phyloP scores from a whole-genome alignment of 2,797 vertebrate genomes.

The Sebastes jordani region DNA sequence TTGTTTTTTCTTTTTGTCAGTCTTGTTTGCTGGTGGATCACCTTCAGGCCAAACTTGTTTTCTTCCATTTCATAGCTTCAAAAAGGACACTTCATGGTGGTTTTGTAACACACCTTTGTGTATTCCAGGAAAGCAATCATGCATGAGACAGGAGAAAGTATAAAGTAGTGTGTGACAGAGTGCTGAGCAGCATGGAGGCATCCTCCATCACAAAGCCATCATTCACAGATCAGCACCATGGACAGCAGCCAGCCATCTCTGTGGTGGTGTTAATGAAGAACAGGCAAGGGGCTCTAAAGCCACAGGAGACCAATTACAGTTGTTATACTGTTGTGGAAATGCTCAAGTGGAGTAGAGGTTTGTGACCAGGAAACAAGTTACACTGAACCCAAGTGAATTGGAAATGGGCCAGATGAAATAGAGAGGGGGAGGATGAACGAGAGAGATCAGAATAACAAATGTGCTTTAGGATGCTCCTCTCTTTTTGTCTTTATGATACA shows the following conservation, averaged over 20 bases:
- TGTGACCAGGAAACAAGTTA: slow-evolving; percentile 26
- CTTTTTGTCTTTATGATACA: neutral
- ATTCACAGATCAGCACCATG: slow-evolving; percentile 71
- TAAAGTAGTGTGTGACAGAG: slow-evolving; percentile 11
- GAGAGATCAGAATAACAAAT: slow-evolving; percentile 33
- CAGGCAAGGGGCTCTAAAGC: slow-evolving; percentile 45
- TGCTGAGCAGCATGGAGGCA: slow-evolving; percentile 39
- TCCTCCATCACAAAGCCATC: slow-evolving; percentile 50
- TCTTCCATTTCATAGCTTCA: neutral
- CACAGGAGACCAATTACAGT: slow-evolving; percentile 74
- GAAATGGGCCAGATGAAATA: slow-evolving; percentile 29
- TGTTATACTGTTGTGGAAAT: slow-evolving; percentile 59
- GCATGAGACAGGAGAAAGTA: neutral
- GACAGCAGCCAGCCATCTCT: slow-evolving; percentile 63
- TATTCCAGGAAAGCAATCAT: neutral
- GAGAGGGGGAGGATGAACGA: slow-evolving; percentile 2
- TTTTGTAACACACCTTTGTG: neutral
- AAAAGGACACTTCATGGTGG: neutral
- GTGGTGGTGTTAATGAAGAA: slow-evolving; percentile 68
- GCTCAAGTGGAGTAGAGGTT: slow-evolving; percentile 42
- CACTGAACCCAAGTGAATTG: slow-evolving; percentile 33
- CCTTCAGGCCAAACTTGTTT: neutral
- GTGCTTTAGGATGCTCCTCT: neutral
- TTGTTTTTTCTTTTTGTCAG: neutral
- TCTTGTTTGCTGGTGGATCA: neutral